Evolutionary conservation across 2,797 vertebrate species (phyloP).

Genomic region (Oceanodroma leucorhoa): DNA sequence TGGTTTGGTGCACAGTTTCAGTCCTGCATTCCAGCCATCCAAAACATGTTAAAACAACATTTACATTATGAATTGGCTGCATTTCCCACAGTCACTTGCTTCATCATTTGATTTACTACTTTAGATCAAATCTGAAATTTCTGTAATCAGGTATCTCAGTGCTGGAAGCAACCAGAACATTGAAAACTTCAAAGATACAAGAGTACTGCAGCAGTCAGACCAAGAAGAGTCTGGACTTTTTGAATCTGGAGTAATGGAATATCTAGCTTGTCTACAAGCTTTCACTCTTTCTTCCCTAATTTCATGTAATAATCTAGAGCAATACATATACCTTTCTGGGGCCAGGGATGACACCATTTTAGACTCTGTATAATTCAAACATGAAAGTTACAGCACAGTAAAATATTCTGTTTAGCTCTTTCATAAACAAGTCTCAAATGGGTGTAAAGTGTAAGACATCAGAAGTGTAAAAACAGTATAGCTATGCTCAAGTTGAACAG

Average conservation of each 20-base stretch:
- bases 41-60: background rate
- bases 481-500: background rate
- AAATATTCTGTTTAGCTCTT: background rate
- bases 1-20: background rate
- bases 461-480: background rate
- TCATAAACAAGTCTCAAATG: background rate
- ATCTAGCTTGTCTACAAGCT: background rate
- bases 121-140: background rate
- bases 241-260: background rate
- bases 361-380: background rate
- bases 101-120: background rate
- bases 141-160: background rate
- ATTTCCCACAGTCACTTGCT: background rate
- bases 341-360: background rate
- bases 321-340: background rate
- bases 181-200: background rate
- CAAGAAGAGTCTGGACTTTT: background rate
- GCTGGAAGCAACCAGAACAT: background rate
- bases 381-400: background rate
- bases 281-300: background rate
- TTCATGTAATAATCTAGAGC: background rate
- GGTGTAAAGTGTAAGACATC: background rate
- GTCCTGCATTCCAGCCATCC: background rate
- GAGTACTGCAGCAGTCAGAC: background rate
- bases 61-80: background rate